These are phyloP conservation scores for Hylomyscus alleni DNA, from an alignment of 2,797 vertebrate genomes.

Conservation along the genomic window DNA sequence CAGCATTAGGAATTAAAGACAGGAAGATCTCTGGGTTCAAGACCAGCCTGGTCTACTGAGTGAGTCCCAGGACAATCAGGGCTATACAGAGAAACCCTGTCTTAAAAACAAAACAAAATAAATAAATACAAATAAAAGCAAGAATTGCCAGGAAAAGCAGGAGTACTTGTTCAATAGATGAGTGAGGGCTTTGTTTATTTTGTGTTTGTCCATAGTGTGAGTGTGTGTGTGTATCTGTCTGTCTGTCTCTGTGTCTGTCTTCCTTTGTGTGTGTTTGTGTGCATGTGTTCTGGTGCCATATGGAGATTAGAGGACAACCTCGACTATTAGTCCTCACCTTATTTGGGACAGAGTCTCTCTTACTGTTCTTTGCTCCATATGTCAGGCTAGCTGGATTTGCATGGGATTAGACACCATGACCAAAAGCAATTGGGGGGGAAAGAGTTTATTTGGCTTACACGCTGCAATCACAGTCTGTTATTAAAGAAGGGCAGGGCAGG, in stretches of 20 bases:
- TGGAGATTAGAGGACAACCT: not conserved
- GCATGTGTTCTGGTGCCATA: not conserved
- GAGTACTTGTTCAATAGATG: not conserved
- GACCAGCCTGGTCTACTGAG: not conserved
- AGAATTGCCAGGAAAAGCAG: not conserved
- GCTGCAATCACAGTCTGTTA: not conserved
- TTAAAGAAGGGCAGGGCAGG: not conserved
- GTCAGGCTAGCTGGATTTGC: not conserved
- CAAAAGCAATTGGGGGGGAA: not conserved
- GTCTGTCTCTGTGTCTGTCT: not conserved
- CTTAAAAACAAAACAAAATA: not conserved
- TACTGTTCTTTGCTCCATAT: not conserved
- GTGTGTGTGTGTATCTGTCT: not conserved
- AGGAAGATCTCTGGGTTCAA: not conserved
- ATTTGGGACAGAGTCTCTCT: not conserved
- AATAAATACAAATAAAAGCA: not conserved
- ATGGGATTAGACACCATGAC: not conserved
- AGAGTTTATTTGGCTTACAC: not conserved
- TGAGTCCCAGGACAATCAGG: not conserved
- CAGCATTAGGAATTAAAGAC: not conserved
- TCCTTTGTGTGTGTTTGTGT: not conserved
- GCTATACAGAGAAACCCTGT: not conserved
- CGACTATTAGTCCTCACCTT: not conserved
- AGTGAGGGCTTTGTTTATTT: not conserved
- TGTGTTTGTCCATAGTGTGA: not conserved